Evolutionary conservation across 2,888 invertebrate species (phyloP), one percentile per base, ranked within the genome.

Genomic region (Augiades crinisus): DNA sequence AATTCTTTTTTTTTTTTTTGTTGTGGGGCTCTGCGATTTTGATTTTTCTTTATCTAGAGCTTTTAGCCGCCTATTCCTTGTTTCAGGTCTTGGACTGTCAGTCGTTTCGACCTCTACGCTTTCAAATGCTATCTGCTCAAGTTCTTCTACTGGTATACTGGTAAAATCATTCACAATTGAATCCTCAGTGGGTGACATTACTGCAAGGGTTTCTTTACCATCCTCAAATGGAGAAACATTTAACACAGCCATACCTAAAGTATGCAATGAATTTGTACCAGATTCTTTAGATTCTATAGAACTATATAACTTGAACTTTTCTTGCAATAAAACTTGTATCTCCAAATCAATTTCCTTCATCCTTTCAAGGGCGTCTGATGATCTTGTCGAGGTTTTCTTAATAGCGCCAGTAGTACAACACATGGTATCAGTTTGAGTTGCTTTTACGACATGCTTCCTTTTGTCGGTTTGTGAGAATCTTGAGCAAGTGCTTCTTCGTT

Each of bases 271-370:
- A 54, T 64, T 75, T 49, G 69, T 59, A 52, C 63, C 65, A 8
- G 72, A 51, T 44, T 75, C 72, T 56, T 76, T 86, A 40, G 72
- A 77, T 61, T 90, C 88, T 52, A 92, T 63, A 54, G 89, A 85
- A 61, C 83, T 87, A 59, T 92, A 92, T 5, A 92, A 65, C 60
- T 88, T 85, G 65, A 92, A 90, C 63, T 92, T 92, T 64, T 92
- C 92, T 64, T 90, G 88, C 58, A 91, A 70, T 38, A 92, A 68
- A 30, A 81, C 81, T 60, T 92, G 91, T 61, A 92, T 91, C 65
- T 91, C 91, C 54, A 91, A 67, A 62, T 92, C 92, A 51, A 92
- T 92, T 65, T 92, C 89, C 59, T 91, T 90, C 91, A 92, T 92
- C 68, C 91, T 84, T 45, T 90, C 86, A 62, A 91, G 80, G 5